Evolutionary conservation across 2,797 vertebrate species (phyloP), one percentile per base, ranked within the genome.

Genomic region (Cyclura pinguis): DNA sequence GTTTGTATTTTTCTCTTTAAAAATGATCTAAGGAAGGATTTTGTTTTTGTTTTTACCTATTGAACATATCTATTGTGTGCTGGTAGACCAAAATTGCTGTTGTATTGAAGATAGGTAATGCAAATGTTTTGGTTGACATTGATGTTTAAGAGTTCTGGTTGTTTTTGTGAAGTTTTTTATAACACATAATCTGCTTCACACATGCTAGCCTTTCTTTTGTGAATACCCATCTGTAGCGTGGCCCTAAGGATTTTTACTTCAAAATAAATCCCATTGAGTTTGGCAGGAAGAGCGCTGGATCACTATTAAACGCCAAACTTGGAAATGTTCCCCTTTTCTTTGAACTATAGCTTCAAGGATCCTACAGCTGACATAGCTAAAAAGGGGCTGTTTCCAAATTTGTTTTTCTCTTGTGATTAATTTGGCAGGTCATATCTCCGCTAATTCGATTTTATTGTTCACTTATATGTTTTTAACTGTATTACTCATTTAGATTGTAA

Each of bases 71-170:
- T 0, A 0, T 0, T 6, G 73, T 90, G 24, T 57, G 47, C 82
- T 50, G 47, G 80, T 92, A 90, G 2, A 50, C 59, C 57, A 89
- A 94, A 91, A 16, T 57, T 74, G 0, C 32, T n/a, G 77, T 52
- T 6, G 0, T 47, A 47, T 1, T 38, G 59, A 7, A 52, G 35
- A 4, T 1, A 35, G 2, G 62, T 72, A 83, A 47, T 1, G 82
- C 6, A 88, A 85, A 29, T 57, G 73, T 84, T 55, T 52, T 85
- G 74, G 88, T 91, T 94, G 14, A 50, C 24, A 85, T 24, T 74
- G 22, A 69, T 42, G 18, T 6, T 89, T 86, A 83, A 69, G 87
- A 35, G 74, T 85, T 7, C 35, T 13, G 89, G 89, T 81, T 10
- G 4, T 76, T n/a, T 76, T 76, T 32, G 52, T 59, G 35, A 47